These are phyloP conservation scores for Mesoligia furuncula DNA, from an alignment of 2,888 invertebrate species.

Conservation along the genomic window DNA sequence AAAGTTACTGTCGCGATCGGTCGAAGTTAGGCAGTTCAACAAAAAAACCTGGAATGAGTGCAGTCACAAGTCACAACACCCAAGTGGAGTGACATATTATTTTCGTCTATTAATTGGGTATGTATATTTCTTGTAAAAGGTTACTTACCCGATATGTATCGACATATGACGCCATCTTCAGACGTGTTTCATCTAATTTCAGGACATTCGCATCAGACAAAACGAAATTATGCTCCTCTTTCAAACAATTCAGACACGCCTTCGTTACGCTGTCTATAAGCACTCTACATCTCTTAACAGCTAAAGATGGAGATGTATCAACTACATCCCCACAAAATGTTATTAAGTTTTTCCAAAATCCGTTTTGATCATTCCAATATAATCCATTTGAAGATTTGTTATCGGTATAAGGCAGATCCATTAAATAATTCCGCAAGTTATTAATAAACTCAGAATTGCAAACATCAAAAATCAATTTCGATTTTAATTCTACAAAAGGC, in stretches of 20 bases:
- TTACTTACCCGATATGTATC: conserved; percentile 70
- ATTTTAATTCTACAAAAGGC: conserved; percentile 79
- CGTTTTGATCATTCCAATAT: conserved; percentile 80
- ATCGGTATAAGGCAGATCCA: conserved; percentile 77
- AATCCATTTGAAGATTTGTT: conserved; percentile 64
- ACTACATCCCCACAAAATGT: conserved; percentile 79
- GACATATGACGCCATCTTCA: conserved; percentile 71
- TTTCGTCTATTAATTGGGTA: background rate
- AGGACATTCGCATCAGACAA: conserved; percentile 69
- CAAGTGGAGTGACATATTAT: background rate
- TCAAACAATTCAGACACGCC: conserved; percentile 75
- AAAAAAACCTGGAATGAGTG: background rate
- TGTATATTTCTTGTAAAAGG: background rate
- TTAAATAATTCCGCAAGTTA: conserved; percentile 76
- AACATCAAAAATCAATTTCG: conserved; percentile 76
- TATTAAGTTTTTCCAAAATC: conserved; percentile 82
- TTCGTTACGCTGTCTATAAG: conserved; percentile 77
- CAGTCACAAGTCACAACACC: background rate
- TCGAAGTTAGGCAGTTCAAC: background rate
- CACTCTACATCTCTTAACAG: conserved; percentile 78
- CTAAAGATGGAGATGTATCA: conserved; percentile 78
- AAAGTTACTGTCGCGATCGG: background rate
- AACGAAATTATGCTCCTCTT: conserved; percentile 71
- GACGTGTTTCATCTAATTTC: conserved; percentile 72
- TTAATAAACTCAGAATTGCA: conserved; percentile 80